phyloP scores from a whole-genome alignment of 2,888 invertebrate species.

The Thereva nobilitata region DNA sequence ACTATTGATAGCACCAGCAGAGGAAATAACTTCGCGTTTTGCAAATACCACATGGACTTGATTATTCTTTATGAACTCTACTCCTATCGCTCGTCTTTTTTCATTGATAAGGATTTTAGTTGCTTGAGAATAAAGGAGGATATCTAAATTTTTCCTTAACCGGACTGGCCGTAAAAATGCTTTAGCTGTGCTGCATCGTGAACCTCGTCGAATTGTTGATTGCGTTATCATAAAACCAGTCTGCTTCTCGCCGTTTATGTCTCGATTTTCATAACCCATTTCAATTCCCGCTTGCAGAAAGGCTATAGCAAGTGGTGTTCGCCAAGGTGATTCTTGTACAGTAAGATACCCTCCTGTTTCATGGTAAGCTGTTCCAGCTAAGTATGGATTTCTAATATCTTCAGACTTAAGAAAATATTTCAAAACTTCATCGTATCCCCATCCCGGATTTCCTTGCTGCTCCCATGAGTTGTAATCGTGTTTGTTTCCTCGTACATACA shows the following conservation, averaged over 20 bases:
- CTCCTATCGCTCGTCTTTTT: slow-evolving; percentile 74
- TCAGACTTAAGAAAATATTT: slow-evolving; percentile 87
- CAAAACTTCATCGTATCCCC: slow-evolving; percentile 81
- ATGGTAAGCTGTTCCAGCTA: slow-evolving; percentile 76
- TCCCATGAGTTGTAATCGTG: slow-evolving; percentile 90
- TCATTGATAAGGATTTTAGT: slow-evolving; percentile 73
- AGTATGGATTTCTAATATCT: slow-evolving; percentile 83
- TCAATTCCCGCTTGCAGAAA: slow-evolving; percentile 82
- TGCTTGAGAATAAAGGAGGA: slow-evolving; percentile 77
- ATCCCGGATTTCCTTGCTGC: slow-evolving; percentile 78
- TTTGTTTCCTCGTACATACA: slow-evolving; percentile 86
- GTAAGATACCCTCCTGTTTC: slow-evolving; percentile 78
- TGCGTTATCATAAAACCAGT: slow-evolving; percentile 87
- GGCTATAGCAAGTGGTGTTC: slow-evolving; percentile 78
- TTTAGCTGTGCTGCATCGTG: slow-evolving; percentile 85
- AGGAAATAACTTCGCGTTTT: slow-evolving; percentile 79
- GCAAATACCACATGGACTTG: slow-evolving; percentile 70
- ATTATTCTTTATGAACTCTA: slow-evolving; percentile 72
- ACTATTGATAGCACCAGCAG: slow-evolving; percentile 85
- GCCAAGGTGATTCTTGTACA: slow-evolving; percentile 83
- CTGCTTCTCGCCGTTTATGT: slow-evolving; percentile 81
- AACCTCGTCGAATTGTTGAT: slow-evolving; percentile 80
- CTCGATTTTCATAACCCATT: slow-evolving; percentile 78
- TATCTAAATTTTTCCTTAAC: slow-evolving; percentile 76
- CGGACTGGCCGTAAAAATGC: slow-evolving; percentile 82